These are phyloP conservation scores for Loris lydekkerianus DNA, from an alignment of 2,797 vertebrate species.

Conservation along the genomic window DNA sequence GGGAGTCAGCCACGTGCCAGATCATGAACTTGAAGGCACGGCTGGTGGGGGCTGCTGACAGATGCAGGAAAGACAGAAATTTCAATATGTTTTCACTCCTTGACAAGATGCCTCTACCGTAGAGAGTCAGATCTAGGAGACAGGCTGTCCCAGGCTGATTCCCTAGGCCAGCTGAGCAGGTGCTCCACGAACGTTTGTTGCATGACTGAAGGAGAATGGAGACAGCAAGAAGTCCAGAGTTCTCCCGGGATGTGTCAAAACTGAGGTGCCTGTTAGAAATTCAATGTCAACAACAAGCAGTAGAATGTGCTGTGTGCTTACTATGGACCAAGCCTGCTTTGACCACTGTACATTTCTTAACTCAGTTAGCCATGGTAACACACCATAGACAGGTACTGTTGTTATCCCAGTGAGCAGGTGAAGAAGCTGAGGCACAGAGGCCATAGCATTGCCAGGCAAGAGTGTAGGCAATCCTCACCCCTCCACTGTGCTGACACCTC, in stretches of 20 bases:
- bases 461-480: background rate
- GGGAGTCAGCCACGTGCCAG: background rate
- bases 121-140: background rate
- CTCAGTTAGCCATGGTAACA: background rate
- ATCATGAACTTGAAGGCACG: background rate
- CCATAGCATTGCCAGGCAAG: accelerated
- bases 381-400: background rate
- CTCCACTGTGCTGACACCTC: background rate
- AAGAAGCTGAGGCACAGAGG: background rate
- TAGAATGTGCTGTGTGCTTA: background rate
- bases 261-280: background rate
- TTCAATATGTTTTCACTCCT: background rate
- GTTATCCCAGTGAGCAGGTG: no score
- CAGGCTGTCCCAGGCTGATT: background rate
- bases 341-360: background rate
- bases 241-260: background rate
- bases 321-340: background rate
- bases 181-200: background rate
- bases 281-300: no score
- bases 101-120: background rate
- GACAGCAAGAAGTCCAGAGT: background rate
- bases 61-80: background rate
- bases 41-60: accelerated
- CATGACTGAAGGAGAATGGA: background rate
- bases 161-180: background rate